Evolutionary conservation across 2,888 invertebrate genomes (phyloP), one percentile per base, ranked within the genome.

Genomic region (Rhopalosiphum nymphaeae): DNA sequence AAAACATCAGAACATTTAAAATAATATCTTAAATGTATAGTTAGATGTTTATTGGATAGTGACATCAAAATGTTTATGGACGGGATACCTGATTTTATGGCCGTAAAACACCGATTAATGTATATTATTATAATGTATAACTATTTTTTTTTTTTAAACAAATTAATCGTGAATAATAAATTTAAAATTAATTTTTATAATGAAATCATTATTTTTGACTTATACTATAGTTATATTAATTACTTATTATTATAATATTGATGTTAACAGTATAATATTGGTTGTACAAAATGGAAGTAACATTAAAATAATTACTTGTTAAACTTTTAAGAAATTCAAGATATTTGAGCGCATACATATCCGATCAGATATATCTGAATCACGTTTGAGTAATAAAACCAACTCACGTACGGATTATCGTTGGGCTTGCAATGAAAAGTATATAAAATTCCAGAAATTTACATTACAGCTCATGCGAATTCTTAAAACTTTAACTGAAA

Each of bases 311-410:
- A 53, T 42, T 78, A 53, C 42, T 53, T 29, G 85, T 85, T 91
- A 91, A 91, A 56, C 84, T 91, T 85, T 85, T 91, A 44, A 56
- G 84, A 85, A 90, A 67, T 67, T 46, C 36, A 56, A 46, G 67
- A 67, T 36, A 46, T 86, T 86, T 56, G 84, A 56, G 85, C 91
- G 84, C 84, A 21, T 46, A 42, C 44, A 56, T 29, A 57, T 56
- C 46, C 4, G 85, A 46, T 78, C 78, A 78, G 29, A 85, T 87
- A 87, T 9, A 61, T 91, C 26, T 86, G 86, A 93, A 93, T 85
- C 93, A 90, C 93, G 93, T 93, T 90, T 49, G 57, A 56, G 89
- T 93, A 84, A 93, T 93, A 93, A 89, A 93, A 78, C 89, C 93
- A 89, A n/a, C 93, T 93, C 93, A 93, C 89, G 93, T 93, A 84